phyloP scores from a whole-genome alignment of 2,113 vertebrate genomes.

The human (Homo sapiens) region DNA sequence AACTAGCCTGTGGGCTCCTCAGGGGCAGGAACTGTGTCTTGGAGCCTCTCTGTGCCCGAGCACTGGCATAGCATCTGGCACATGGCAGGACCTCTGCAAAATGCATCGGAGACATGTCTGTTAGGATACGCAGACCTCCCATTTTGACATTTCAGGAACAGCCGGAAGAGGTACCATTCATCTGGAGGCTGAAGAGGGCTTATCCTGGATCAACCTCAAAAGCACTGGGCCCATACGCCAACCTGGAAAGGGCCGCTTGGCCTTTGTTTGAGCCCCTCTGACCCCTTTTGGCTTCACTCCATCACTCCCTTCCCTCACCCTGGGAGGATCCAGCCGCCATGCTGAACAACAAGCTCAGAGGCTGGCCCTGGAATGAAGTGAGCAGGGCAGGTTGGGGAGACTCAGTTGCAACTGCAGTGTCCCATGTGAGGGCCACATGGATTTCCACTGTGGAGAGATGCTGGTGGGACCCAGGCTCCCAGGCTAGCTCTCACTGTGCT shows the following conservation, averaged over 20 bases:
- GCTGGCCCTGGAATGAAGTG: no score
- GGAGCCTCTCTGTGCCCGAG: not conserved
- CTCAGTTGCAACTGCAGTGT: no score
- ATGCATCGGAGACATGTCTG: not conserved
- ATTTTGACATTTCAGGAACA: not conserved
- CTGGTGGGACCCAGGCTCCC: not conserved
- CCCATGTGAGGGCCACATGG: not conserved
- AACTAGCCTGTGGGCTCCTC: not conserved
- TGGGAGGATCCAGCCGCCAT: not conserved
- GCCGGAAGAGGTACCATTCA: no score
- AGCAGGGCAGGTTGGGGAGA: not conserved
- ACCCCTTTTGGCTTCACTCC: not conserved
- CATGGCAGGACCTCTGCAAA: not conserved
- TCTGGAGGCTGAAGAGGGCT: not conserved
- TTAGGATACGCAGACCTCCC: not conserved
- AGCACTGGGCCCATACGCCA: no score
- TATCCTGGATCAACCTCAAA: not conserved
- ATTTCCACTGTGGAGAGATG: not conserved
- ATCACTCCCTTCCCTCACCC: no score
- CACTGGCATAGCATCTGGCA: not conserved
- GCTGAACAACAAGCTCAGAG: not conserved
- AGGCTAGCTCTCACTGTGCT: not conserved
- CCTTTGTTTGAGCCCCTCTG: not conserved
- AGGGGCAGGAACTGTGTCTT: not conserved
- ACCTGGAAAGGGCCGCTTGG: not conserved